Evolutionary conservation across 2,113 vertebrate species (phyloP), one percentile per base, ranked within the genome.

Genomic region (Odocoileus virginianus): DNA sequence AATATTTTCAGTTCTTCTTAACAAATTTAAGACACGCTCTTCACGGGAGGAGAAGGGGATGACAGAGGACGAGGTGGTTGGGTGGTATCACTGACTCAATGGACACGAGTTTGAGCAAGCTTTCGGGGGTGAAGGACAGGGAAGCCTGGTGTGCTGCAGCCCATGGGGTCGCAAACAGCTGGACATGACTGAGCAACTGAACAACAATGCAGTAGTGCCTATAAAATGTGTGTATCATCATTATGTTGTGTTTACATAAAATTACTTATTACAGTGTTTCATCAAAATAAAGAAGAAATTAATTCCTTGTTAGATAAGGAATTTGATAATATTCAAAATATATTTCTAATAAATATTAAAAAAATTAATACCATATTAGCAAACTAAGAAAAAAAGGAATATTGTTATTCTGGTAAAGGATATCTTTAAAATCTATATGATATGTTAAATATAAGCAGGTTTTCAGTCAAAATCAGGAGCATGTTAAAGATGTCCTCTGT

Each of bases 131-230:
- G 10, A 74, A 74, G 67, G 67, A 40, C 21, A 23, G 10, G n/a
- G 36, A 74, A 40, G n/a, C 10, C 19, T 40, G 36, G 36, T 1
- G 23, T 40, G 36, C 67, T 40, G 36, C 67, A 40, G 19, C 12
- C 19, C 5, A 23, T 40, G 0, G n/a, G 67, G 5, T 74, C 0
- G 0, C 64, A 67, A 67, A 67, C 2, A 67, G 10, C 10, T 23
- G 10, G 67, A 74, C 36, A 23, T 23, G 36, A 23, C 67, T 40
- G 36, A 74, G 36, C 10, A 6, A 40, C 67, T 40, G 36, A 74
- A 74, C 19, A 58, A 12, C 19, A 40, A 15, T 17, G 2, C 28
- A 82, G 1, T 71, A 30, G 25, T 16, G 2, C 16, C 47, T 30
- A 16, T 36, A 58, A 50, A 58, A 50, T n/a, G 14, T 57, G 47